Percentiles rank a stretch among this genome's conserved stretches.
Evolutionary conservation across 2,797 vertebrate genomes (phyloP).

Genomic region (Pempheris klunzingeri): DNA sequence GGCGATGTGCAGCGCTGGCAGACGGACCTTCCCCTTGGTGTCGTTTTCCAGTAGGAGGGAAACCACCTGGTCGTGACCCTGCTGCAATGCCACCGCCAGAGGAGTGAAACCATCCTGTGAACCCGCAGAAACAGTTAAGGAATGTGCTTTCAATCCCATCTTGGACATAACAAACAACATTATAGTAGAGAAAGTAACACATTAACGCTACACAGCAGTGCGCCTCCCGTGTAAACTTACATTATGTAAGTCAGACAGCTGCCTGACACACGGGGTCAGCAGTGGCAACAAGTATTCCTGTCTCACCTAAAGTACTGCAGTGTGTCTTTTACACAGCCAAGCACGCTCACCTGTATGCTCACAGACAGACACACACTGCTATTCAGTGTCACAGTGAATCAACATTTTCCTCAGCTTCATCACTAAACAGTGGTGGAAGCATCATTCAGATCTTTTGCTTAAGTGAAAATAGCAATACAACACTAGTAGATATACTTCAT

Average conservation of each 20-base stretch:
- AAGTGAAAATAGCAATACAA: too few relatives aligned
- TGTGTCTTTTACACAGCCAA: not conserved
- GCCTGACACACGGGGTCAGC: slow-evolving; percentile 5
- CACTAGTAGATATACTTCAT: too few relatives aligned
- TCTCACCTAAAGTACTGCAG: not conserved
- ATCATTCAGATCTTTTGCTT: too few relatives aligned
- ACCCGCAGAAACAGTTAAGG: not conserved
- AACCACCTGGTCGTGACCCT: slow-evolving; percentile 98
- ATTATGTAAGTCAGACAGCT: slow-evolving; percentile 19
- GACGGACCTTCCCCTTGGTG: slow-evolving; percentile 97
- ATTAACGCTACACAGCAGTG: not conserved
- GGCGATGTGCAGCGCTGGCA: slow-evolving; percentile 96
- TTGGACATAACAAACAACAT: too few relatives aligned
- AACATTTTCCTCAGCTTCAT: too few relatives aligned
- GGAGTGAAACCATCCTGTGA: slow-evolving; percentile 96
- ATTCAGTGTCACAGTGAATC: too few relatives aligned
- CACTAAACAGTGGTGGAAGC: too few relatives aligned
- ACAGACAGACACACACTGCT: not conserved
- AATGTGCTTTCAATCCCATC: too few relatives aligned
- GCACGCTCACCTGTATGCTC: not conserved
- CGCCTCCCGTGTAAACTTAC: not conserved
- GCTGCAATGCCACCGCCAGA: slow-evolving; percentile 96
- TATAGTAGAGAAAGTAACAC: too few relatives aligned
- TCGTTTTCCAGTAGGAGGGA: slow-evolving; percentile 97
- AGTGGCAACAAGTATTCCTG: too few relatives aligned